Conservation (phyloP, 2,888 invertebrate genomes). For the Creontiades dilutus region DNA sequence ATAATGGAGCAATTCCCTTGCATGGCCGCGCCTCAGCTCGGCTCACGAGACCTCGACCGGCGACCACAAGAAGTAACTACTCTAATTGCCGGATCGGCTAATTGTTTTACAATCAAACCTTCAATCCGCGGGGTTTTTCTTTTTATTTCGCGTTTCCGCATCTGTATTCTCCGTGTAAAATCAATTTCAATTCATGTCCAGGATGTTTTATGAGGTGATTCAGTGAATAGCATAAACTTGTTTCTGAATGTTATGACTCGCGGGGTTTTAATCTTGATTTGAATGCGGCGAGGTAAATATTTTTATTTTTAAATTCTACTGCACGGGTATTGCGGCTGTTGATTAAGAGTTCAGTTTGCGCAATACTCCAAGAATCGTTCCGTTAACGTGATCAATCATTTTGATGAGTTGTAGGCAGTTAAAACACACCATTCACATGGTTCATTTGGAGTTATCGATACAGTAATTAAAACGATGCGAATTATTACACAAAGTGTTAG, state of each 20-base stretch:
- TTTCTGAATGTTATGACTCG: neutral
- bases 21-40: conserved; percentile 55
- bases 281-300: too few species aligned
- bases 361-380: too few species aligned
- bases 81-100: conserved; percentile 59
- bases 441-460: too few species aligned
- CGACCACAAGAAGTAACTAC: conserved; percentile 37
- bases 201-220: neutral
- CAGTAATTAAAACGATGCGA: too few species aligned
- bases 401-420: too few species aligned
- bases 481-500: too few species aligned
- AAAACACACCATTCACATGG: too few species aligned
- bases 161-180: neutral
- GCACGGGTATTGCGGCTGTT: too few species aligned
- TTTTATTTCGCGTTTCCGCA: conserved; percentile 3
- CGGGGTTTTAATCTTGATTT: neutral
- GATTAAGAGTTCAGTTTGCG: too few species aligned
- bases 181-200: neutral
- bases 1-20: conserved; percentile 69
- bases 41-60: conserved; percentile 10
- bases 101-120: conserved; percentile 67
- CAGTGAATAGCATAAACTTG: neutral
- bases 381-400: too few species aligned
- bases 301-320: too few species aligned
- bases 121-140: neutral